Conservation (phyloP, 1,140 invertebrate genomes). For the Zaprionus taronus region DNA sequence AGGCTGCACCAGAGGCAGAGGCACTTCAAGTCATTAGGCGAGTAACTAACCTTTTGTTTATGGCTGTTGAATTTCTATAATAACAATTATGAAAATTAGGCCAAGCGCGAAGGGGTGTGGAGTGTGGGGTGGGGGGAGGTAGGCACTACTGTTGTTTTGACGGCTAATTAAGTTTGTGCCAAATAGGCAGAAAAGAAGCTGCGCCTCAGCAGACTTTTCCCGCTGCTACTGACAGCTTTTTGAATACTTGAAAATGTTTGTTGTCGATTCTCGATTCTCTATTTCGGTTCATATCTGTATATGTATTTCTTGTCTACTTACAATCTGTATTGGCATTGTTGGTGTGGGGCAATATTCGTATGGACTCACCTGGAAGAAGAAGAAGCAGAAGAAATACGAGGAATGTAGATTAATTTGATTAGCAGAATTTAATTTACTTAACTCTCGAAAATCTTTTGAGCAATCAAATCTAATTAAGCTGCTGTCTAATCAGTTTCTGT, state of each 20-base stretch:
- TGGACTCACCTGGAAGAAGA: constrained; percentile 82
- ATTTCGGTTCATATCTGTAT: background rate
- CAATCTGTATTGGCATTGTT: constrained; percentile 69
- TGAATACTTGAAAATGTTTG: background rate
- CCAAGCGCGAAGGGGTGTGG: constrained; percentile 17
- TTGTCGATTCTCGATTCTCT: background rate
- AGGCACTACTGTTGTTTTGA: constrained; percentile 69
- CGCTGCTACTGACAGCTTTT: constrained; percentile 32
- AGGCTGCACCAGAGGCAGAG: constrained; percentile 9
- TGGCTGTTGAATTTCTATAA: constrained; percentile 80
- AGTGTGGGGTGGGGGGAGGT: background rate
- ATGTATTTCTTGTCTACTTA: constrained; percentile 62
- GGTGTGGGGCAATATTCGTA: constrained; percentile 58
- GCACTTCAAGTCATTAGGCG: constrained; percentile 81
- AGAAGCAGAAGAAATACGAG: constrained; percentile 21
- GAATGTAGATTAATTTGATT: constrained; percentile 59
- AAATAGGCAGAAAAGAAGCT: constrained; percentile 79
- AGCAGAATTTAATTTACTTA: constrained; percentile 61
- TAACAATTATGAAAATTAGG: constrained; percentile 84
- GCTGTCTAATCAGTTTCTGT: constrained; percentile 73
- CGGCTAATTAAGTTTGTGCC: constrained; percentile 81
- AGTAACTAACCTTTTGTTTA: constrained; percentile 83
- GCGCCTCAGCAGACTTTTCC: constrained; percentile 23
- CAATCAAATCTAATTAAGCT: constrained; percentile 80
- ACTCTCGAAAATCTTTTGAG: constrained; percentile 72